A percentile compares a stretch with the other conserved stretches of the same genome.
phyloP scores from a whole-genome alignment of 2,113 vertebrate species.

The Scopus umbretta region DNA sequence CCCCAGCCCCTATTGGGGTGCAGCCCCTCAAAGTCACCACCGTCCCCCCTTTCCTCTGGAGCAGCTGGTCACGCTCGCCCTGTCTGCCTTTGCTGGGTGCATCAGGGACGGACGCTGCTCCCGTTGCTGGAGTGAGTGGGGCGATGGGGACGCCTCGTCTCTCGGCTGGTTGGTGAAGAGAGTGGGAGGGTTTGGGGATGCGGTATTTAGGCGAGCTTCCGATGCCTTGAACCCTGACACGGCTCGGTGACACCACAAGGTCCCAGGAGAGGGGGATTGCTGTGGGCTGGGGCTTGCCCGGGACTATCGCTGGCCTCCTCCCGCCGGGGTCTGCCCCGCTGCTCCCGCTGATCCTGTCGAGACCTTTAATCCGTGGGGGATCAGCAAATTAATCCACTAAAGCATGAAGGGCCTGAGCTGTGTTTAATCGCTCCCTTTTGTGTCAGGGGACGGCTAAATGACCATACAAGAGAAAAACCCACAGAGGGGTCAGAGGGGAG shows the following conservation, averaged over 20 bases:
- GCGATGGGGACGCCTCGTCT: fast-evolving
- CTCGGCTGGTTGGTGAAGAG: not conserved
- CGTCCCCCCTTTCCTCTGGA: not conserved
- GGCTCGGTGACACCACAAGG: constrained; percentile 1
- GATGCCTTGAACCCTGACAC: constrained; percentile 56
- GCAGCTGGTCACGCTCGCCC: fast-evolving
- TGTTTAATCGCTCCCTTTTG: constrained; percentile 77
- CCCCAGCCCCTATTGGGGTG: not conserved
- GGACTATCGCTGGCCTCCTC: not conserved
- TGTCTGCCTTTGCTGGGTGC: fast-evolving
- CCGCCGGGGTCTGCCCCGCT: constrained; percentile 14
- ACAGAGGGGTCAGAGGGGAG: constrained; percentile 76
- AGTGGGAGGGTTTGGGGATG: not conserved
- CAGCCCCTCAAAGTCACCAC: not conserved
- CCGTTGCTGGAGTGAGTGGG: fast-evolving
- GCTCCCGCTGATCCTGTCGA: constrained; percentile 49
- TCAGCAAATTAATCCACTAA: constrained; percentile 75
- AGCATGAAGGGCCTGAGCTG: constrained; percentile 72
- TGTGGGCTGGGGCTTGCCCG: not conserved
- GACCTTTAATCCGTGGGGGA: constrained; percentile 70
- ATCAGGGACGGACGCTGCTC: fast-evolving
- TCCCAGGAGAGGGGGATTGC: constrained; percentile 13
- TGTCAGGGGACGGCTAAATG: constrained; percentile 68
- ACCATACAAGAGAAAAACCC: constrained; percentile 75
- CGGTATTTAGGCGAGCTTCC: constrained; percentile 31